Base-by-base conservation (phyloP, 2,113 vertebrate species). In the Eulemur macaco region DNA sequence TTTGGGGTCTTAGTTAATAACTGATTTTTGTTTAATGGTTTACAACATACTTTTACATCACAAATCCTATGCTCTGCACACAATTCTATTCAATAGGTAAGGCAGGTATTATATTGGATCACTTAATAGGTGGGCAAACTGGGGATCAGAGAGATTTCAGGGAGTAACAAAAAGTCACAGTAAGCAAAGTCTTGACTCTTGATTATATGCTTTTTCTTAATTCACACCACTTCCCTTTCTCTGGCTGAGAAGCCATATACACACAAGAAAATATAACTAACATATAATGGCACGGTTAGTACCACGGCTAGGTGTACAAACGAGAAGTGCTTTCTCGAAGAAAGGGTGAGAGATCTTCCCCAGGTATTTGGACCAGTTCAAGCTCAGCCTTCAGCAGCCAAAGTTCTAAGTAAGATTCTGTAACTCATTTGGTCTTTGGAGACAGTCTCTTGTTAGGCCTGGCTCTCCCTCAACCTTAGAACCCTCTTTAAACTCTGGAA, bases 1-100 rank as follows among this genome's bases (percentile, higher is more conserved):
- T 37, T 52, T 47, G 83, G 96, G 95, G 82, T 91, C 78, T 94
- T 86, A 54, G 96, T 98, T 98, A 97, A 97, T 92, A 93, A 93
- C 89, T 69, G 83, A 84, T 74, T 89, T 89, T 20, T 74, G 71
- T 58, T 89, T 95, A 96, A 96, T 96, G 86, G 93, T 97, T 96
- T 84, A 85, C 96, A 60, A 14, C 31, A 50, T 45, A 29, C 37
- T 94, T 94, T 81, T 68, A 69, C 86, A 60, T 73, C 15, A 42
- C 60, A 89, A 91, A 58, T 56, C 63, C 66, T 89, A 54, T 0
- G 47, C 23, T 73, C 27, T 37, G n/a, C 54, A 89, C 81, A 87
- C 52, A 71, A 14, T 31, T 66, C 60, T 21, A 12, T 37, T 92
- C 47, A 69, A 64, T 18, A 71, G 83, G 74, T 68, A 69, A 89